Evolutionary conservation across 1,140 invertebrate genomes (phyloP).

Genomic region (Ctenoplectra terminalis): DNA sequence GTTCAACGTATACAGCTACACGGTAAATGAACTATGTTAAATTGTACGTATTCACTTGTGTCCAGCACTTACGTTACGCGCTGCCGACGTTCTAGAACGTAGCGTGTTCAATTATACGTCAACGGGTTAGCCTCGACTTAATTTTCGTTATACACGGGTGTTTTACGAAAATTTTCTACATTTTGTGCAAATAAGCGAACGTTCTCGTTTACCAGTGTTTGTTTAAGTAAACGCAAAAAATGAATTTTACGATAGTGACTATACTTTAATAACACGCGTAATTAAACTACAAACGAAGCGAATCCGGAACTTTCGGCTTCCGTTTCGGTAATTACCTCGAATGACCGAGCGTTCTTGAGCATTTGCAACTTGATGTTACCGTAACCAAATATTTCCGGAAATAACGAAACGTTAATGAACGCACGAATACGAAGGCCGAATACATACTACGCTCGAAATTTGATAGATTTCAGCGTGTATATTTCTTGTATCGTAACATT

Average conservation of each 20-base stretch:
- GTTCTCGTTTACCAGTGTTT: neutral
- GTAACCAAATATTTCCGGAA: neutral
- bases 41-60: too few relatives aligned
- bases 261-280: slow-evolving; percentile 22
- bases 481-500: too few relatives aligned
- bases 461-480: too few relatives aligned
- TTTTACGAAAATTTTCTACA: slow-evolving; percentile 37
- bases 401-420: too few relatives aligned
- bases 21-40: neutral
- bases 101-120: slow-evolving; percentile 15
- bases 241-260: neutral
- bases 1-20: neutral
- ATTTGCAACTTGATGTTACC: neutral
- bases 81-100: neutral
- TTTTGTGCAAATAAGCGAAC: neutral
- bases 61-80: neutral
- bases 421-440: too few relatives aligned
- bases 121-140: slow-evolving; percentile 25
- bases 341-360: too few relatives aligned
- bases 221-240: neutral
- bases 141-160: slow-evolving; percentile 61
- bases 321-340: neutral
- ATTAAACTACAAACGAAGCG: slow-evolving; percentile 37
- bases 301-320: neutral
- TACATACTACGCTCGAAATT: too few relatives aligned